Percentiles rank a stretch among this genome's conserved stretches.
phyloP scores from a whole-genome alignment of 2,888 invertebrate genomes.

The Epistrophe grossulariae region DNA sequence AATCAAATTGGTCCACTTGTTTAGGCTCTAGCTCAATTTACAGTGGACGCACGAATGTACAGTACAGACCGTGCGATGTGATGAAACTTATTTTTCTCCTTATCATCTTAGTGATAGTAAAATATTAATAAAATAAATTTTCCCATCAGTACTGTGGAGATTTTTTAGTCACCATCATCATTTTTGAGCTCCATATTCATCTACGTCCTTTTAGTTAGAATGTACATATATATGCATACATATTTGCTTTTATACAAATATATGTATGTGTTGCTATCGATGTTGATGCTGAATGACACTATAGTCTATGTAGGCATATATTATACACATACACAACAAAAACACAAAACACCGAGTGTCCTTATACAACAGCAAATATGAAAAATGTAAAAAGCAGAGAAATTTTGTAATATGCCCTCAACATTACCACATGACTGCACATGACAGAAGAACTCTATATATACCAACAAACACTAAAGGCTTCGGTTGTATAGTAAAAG shows the following conservation, averaged over 20 bases:
- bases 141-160: not conserved
- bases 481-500: conserved; percentile 67
- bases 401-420: conserved; percentile 72
- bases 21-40: too few relatives aligned
- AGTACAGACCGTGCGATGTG: too few relatives aligned
- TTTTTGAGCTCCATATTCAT: conserved; percentile 39
- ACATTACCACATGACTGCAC: conserved; percentile 75
- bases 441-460: conserved; percentile 67
- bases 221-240: conserved; percentile 12
- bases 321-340: not conserved
- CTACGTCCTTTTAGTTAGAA: conserved; percentile 23
- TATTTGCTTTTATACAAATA: conserved; percentile 15
- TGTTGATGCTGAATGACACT: conserved; percentile 37
- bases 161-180: conserved; percentile 60
- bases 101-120: too few relatives aligned
- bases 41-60: too few relatives aligned
- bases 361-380: conserved; percentile 62
- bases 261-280: conserved; percentile 26
- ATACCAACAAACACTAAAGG: conserved; percentile 60
- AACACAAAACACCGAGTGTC: conserved; percentile 58
- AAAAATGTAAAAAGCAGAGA: conserved; percentile 66
- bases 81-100: too few relatives aligned
- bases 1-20: too few relatives aligned
- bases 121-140: too few relatives aligned
- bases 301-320: not conserved